These are phyloP conservation scores for Morone chrysops DNA, from an alignment of 2,113 vertebrate genomes.

Conservation along the genomic window DNA sequence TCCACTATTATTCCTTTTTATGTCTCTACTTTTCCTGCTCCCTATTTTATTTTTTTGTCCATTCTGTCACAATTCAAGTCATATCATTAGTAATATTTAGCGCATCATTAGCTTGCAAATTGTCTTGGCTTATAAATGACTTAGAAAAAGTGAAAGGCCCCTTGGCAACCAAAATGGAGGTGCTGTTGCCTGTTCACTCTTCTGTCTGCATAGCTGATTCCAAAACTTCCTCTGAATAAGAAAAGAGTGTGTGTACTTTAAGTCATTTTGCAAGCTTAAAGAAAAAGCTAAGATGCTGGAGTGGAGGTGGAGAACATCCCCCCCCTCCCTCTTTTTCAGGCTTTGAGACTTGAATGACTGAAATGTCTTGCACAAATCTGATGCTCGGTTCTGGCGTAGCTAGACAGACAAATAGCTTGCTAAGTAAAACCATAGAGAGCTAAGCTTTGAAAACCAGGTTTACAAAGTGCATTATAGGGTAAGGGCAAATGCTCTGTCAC, in stretches of 20 bases:
- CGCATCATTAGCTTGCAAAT: background rate
- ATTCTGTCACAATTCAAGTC: background rate
- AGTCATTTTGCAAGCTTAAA: background rate
- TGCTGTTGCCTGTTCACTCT: background rate
- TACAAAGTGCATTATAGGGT: no score
- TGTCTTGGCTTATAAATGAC: background rate
- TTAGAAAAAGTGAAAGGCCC: background rate
- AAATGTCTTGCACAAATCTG: background rate
- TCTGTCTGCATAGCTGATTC: slow-evolving; percentile 19
- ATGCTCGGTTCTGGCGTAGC: background rate
- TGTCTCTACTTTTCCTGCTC: background rate
- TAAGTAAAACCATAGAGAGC: background rate
- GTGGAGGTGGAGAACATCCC: background rate
- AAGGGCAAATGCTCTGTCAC: no score
- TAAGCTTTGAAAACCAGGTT: no score
- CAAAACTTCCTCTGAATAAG: slow-evolving; percentile 13
- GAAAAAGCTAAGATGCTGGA: background rate
- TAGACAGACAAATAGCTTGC: background rate
- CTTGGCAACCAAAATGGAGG: background rate
- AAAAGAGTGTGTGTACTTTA: background rate
- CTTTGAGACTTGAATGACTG: background rate
- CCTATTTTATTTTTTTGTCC: background rate
- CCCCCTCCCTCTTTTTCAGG: background rate
- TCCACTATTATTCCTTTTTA: background rate
- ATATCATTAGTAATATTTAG: background rate